Base-by-base conservation (phyloP, 1,140 invertebrate genomes). In the Cyphomyrmex costatus region DNA sequence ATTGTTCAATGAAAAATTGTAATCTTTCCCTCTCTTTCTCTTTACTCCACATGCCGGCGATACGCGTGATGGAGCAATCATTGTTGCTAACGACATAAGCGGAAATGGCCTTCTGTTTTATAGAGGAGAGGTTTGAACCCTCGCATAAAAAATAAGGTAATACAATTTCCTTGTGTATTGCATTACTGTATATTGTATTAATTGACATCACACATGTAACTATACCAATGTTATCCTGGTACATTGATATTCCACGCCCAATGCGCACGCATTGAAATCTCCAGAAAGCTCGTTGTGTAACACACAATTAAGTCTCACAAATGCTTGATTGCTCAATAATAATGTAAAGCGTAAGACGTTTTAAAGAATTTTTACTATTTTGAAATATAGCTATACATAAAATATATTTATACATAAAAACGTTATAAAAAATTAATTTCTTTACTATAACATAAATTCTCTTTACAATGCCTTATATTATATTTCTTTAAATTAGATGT, bases 261-360 rank as follows among this genome's bases (percentile, higher is more conserved):
- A 30, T 49, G 27, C 77, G 61, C 33, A 77, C 87, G 85, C 87
- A 33, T 88, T 70, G 70, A 88, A 86, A 53, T 88, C 87, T 86
- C 87, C 49, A n/a, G 87, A 42, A 66, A 88, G 33, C 74, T 88
- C 46, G 30, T 82, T 56, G 77, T 63, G 51, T 30, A 16, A 53
- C 19, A 53, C 19, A 14, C n/a, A 36, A 49, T 65, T 63, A 53
- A 46, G 46, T 51, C 30, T 12, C 4, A 27, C 14, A 14, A 65
- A 65, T 51, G 24, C 16, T 33, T 27, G 76, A 65, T 79, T 49
- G 21, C 73, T 77, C 73, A 77, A 66, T 33, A 61, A 30, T 21
- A 49, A 49, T 10, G 56, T 46, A 19, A 65, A 46, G 53, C 16
- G 36, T 53, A 33, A 42, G 30, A 76, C 2, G 68, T 46, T 87